phyloP scores from a whole-genome alignment of 2,113 vertebrate genomes.

The Caloenas nicobarica region DNA sequence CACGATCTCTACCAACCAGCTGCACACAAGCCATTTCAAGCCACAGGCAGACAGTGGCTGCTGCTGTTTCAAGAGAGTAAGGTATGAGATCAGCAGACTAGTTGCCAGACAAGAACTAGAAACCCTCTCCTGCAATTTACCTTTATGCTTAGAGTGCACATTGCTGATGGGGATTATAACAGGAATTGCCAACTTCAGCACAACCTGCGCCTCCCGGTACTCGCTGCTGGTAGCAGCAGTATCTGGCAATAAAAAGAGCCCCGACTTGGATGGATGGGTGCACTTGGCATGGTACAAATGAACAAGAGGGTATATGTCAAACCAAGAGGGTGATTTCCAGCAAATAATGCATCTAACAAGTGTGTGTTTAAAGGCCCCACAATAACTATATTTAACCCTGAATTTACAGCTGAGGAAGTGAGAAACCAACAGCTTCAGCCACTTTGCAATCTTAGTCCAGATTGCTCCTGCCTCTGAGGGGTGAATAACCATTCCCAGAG shows the following conservation, averaged over 20 bases:
- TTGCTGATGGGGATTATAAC: not conserved
- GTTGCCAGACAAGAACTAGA: not conserved
- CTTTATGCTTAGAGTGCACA: not conserved
- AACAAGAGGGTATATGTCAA: not conserved
- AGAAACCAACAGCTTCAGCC: not conserved
- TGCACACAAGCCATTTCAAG: not conserved
- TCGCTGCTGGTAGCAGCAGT: not conserved
- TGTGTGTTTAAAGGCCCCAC: not conserved
- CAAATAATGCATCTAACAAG: not conserved
- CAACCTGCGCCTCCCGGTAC: not conserved
- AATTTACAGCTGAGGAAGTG: not conserved
- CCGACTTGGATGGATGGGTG: fast-evolving
- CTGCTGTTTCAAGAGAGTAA: not conserved
- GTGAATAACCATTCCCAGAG: not conserved
- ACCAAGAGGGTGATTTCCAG: not conserved
- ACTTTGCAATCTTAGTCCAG: not conserved
- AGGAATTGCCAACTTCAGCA: not conserved
- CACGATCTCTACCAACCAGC: fast-evolving
- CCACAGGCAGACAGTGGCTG: not conserved
- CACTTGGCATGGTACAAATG: not conserved
- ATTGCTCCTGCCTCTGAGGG: not conserved
- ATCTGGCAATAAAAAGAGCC: not conserved
- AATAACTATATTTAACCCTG: not conserved
- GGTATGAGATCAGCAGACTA: not conserved
- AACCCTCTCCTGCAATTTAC: not conserved